phyloP scores from a whole-genome alignment of 2,888 invertebrate species.

The Oscheius onirici region DNA sequence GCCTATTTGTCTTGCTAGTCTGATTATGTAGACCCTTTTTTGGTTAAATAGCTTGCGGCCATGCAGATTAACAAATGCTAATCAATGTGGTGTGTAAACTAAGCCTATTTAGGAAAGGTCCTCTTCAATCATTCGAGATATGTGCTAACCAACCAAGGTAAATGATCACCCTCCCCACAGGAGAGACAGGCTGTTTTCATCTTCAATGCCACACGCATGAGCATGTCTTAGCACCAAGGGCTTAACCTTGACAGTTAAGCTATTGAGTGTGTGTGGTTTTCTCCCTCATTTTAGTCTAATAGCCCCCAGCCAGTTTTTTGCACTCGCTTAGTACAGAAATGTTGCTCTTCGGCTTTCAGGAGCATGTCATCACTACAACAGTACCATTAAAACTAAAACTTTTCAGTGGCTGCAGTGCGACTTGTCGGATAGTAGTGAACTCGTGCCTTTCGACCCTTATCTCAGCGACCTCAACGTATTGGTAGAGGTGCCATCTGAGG shows the following conservation, averaged over 20 bases:
- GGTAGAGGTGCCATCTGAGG: conserved; percentile 21
- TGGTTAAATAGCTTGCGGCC: neutral
- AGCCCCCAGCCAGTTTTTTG: neutral
- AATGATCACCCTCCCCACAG: conserved; percentile 3
- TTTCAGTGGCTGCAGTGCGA: conserved; percentile 29
- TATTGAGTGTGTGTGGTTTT: too few relatives aligned
- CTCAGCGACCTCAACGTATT: conserved; percentile 22
- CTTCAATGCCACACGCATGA: too few relatives aligned
- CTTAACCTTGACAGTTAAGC: too few relatives aligned
- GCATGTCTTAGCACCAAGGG: too few relatives aligned
- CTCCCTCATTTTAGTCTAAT: too few relatives aligned
- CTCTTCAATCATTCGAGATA: conserved; percentile 29
- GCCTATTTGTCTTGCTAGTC: neutral
- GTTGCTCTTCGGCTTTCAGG: neutral
- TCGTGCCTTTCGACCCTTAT: conserved; percentile 29
- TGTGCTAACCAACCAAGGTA: conserved; percentile 25
- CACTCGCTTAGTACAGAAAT: conserved; percentile 10
- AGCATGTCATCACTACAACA: conserved; percentile 11
- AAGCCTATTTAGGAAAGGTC: conserved; percentile 28
- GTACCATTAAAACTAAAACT: neutral
- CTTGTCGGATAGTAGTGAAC: conserved; percentile 23
- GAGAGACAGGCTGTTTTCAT: too few relatives aligned
- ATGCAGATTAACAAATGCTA: neutral
- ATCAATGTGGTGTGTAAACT: neutral
- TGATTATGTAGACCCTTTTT: neutral